Evolutionary conservation across 2,888 invertebrate genomes (phyloP).

Genomic region (Unio delphinus): DNA sequence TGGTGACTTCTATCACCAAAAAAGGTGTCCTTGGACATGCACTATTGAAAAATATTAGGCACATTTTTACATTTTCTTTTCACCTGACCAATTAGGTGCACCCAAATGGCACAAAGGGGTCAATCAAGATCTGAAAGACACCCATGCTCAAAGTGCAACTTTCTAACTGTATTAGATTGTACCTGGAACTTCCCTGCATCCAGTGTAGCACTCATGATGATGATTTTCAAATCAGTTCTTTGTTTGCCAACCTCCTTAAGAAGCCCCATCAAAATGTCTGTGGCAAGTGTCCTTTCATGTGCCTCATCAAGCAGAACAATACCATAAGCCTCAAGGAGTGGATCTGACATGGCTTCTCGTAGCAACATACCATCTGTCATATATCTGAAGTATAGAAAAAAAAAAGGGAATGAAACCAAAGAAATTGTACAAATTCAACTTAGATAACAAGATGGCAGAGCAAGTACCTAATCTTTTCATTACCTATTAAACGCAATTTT

Average conservation of each 20-base stretch:
- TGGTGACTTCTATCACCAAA: too few species aligned
- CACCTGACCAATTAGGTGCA: too few species aligned
- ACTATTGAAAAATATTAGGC: too few species aligned
- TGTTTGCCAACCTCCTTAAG: slow-evolving; percentile 95
- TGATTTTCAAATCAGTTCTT: slow-evolving; percentile 91
- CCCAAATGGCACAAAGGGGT: too few species aligned
- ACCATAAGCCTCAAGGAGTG: slow-evolving; percentile 95
- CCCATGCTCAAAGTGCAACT: too few species aligned
- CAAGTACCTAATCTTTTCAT: neutral
- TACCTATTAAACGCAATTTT: too few species aligned
- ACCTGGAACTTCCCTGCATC: slow-evolving; percentile 98
- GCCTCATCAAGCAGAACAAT: slow-evolving; percentile 98
- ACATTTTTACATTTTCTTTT: too few species aligned
- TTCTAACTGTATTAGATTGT: slow-evolving; percentile 6
- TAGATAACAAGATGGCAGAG: too few species aligned
- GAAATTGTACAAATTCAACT: neutral
- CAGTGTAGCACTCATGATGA: slow-evolving; percentile 99
- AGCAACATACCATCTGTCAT: slow-evolving; percentile 99
- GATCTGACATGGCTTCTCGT: slow-evolving; percentile 99
- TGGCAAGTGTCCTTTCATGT: slow-evolving; percentile 97
- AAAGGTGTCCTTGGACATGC: too few species aligned
- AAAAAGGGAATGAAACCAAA: neutral
- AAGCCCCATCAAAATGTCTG: slow-evolving; percentile 99
- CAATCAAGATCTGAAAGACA: too few species aligned
- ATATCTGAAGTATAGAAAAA: slow-evolving; percentile 76